These are phyloP conservation scores for Cavia aperea DNA, from an alignment of 2,113 vertebrate genomes.

Conservation along the genomic window DNA sequence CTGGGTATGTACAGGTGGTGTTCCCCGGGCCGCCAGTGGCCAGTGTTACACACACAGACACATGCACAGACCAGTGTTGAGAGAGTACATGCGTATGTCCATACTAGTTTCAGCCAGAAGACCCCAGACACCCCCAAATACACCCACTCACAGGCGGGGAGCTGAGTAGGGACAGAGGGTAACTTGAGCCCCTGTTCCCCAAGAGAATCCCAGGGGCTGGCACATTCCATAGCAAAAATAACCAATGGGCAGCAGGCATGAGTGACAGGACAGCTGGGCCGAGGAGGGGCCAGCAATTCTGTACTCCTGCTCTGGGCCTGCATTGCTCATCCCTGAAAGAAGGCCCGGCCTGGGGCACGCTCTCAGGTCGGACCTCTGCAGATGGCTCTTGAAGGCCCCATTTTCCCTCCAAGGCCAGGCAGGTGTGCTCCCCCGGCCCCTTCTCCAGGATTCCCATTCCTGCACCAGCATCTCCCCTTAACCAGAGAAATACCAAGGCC, in stretches of 20 bases:
- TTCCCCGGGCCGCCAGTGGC: not conserved
- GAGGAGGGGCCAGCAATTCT: conserved; percentile 39
- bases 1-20: not conserved
- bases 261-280: conserved; percentile 81
- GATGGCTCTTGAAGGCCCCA: not conserved
- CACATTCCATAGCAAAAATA: conserved; percentile 84
- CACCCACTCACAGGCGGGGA: conserved; percentile 52
- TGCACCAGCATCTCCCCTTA: not conserved
- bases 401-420: not conserved
- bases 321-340: not conserved
- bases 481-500: not conserved
- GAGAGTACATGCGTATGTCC: not conserved
- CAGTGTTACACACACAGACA: not conserved
- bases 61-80: rapidly evolving
- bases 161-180: conserved; percentile 64
- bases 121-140: conserved; percentile 35
- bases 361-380: not conserved
- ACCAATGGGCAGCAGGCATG: conserved; percentile 71
- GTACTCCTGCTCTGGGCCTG: conserved; percentile 32
- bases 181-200: conserved; percentile 74
- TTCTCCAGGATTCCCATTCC: not conserved
- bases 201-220: conserved; percentile 77
- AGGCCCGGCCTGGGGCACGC: not conserved
- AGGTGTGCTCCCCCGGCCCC: not conserved
- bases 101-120: not conserved